Percentiles rank a stretch among this genome's conserved stretches.
Evolutionary conservation across 2,888 invertebrate genomes (phyloP).

Genomic region (Pinctada fucata): DNA sequence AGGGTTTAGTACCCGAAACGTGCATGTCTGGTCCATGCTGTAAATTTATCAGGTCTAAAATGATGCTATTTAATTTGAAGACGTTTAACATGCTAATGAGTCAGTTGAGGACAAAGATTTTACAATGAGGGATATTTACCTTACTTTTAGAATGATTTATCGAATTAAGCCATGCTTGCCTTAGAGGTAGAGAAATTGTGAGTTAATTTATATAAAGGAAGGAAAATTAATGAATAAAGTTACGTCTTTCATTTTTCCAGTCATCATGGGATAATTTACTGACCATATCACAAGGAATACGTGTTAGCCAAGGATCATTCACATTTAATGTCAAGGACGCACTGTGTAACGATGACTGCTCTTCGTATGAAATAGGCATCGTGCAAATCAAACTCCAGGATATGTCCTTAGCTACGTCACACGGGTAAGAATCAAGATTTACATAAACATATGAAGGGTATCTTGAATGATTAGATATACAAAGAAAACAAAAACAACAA

Average conservation of each 20-base stretch:
- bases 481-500: background rate
- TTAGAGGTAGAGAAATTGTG: too few relatives aligned
- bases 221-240: too few relatives aligned
- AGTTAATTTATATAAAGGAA: too few relatives aligned
- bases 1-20: too few relatives aligned
- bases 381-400: conserved; percentile 54
- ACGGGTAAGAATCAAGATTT: conserved; percentile 46
- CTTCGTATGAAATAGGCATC: conserved; percentile 57
- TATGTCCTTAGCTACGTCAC: conserved; percentile 34
- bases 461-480: background rate
- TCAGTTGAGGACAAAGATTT: too few relatives aligned
- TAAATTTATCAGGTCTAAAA: too few relatives aligned
- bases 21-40: too few relatives aligned
- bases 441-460: background rate
- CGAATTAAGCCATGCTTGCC: too few relatives aligned
- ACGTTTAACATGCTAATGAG: too few relatives aligned
- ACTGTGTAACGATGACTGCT: conserved; percentile 58
- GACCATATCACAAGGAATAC: conserved; percentile 1
- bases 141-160: too few relatives aligned
- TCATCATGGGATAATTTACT: conserved; percentile 4
- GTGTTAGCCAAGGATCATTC: conserved; percentile 35
- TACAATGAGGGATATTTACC: too few relatives aligned
- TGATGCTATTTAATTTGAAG: too few relatives aligned
- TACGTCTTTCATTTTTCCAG: conserved; percentile 3
- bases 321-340: conserved; percentile 47